phyloP scores from a whole-genome alignment of 1,140 invertebrate genomes.

The Coenobita brevimanus region DNA sequence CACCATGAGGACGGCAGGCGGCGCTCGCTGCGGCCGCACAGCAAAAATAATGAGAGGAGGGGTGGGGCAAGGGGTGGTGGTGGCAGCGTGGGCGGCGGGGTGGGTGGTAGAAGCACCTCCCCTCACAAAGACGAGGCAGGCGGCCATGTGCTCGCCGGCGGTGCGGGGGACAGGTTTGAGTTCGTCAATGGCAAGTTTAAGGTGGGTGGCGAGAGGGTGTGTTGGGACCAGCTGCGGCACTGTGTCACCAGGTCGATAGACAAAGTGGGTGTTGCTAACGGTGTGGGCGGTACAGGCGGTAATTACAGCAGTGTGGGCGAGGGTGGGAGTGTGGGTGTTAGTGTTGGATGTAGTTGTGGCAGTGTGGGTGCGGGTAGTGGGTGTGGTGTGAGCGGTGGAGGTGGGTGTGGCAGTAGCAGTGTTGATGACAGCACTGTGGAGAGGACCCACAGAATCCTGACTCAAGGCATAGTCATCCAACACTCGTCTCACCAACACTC shows the following conservation, averaged over 20 bases:
- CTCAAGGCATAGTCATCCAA: constrained; percentile 31
- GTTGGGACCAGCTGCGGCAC: background rate
- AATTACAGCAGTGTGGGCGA: too few species aligned
- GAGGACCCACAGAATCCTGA: constrained; percentile 37
- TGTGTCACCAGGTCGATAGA: background rate
- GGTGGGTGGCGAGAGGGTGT: background rate
- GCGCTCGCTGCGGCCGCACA: background rate
- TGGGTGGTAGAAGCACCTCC: background rate
- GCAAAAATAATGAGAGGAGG: background rate
- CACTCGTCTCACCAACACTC: constrained; percentile 6
- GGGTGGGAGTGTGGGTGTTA: too few species aligned
- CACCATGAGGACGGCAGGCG: background rate
- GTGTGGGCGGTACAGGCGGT: too few species aligned
- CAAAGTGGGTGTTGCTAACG: background rate
- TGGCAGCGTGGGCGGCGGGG: background rate
- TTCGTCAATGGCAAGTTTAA: constrained; percentile 45
- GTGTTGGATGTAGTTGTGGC: background rate
- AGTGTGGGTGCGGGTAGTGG: background rate
- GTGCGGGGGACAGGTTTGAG: constrained; percentile 15
- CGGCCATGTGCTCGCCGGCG: constrained; percentile 4
- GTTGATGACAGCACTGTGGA: constrained; percentile 27
- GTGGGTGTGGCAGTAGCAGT: constrained; percentile 17
- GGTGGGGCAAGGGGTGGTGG: background rate
- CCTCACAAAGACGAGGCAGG: background rate
- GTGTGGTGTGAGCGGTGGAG: background rate